Conservation (phyloP, 1,140 invertebrate genomes). For the Drosophila watanabei region DNA sequence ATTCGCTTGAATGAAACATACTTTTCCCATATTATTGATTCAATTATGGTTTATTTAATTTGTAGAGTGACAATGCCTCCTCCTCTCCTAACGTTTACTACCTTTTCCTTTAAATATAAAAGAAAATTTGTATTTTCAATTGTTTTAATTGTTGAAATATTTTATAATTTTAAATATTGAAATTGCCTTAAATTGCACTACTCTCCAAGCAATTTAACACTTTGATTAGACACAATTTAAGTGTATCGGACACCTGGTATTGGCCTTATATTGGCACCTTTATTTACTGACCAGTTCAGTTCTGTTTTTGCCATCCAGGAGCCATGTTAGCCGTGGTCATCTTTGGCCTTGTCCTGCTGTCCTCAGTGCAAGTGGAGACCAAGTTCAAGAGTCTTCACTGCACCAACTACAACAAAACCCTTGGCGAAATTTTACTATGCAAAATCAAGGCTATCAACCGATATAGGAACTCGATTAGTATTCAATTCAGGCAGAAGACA, state of each 20-base stretch:
- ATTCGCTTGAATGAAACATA: neutral
- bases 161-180: neutral
- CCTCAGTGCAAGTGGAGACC: constrained; percentile 24
- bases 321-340: constrained; percentile 8
- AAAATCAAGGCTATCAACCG: constrained; percentile 46
- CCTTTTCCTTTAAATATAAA: neutral
- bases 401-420: constrained; percentile 8
- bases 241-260: neutral
- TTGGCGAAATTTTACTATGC: constrained; percentile 23
- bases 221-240: constrained; percentile 20
- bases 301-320: neutral
- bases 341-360: constrained; percentile 10
- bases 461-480: constrained; percentile 32
- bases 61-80: neutral
- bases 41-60: neutral
- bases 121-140: neutral
- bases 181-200: neutral
- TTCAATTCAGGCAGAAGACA: constrained; percentile 20
- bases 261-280: neutral
- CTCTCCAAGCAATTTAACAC: constrained; percentile 8
- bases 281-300: neutral
- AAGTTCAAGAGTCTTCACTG: constrained; percentile 49
- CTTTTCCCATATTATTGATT: too few species aligned
- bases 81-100: neutral
- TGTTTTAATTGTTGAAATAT: neutral